Conservation (phyloP, 2,888 invertebrate species). For the Melipona bicolor region DNA sequence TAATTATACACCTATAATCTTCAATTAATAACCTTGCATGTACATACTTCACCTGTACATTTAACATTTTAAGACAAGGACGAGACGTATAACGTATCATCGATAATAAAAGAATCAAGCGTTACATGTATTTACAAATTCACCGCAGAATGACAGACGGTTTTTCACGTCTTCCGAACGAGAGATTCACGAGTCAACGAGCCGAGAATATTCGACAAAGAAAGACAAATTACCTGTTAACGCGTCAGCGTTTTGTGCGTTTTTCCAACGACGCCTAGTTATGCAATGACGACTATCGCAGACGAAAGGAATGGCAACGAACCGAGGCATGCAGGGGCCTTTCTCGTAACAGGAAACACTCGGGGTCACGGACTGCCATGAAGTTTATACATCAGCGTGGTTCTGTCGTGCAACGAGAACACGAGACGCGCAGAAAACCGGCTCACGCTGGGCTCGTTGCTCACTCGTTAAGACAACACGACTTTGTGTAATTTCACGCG, state of each 20-base stretch:
- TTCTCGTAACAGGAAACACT: constrained; percentile 75
- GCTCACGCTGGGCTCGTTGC: constrained; percentile 38
- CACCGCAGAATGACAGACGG: background rate
- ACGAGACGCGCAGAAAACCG: constrained; percentile 54
- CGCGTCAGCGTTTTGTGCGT: background rate
- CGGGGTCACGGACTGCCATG: constrained; percentile 76
- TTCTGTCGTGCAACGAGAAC: constrained; percentile 48
- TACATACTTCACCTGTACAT: background rate
- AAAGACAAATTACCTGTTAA: background rate
- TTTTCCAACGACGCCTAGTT: constrained; percentile 31
- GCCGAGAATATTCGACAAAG: background rate
- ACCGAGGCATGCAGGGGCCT: constrained; percentile 51
- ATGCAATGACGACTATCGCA: constrained; percentile 40
- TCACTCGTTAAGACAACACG: constrained; percentile 59
- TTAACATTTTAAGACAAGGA: background rate
- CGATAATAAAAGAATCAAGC: background rate
- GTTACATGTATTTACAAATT: background rate
- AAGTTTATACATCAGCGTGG: constrained; percentile 49
- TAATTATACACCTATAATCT: no score
- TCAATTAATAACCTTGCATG: no score
- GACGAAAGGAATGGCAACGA: constrained; percentile 48
- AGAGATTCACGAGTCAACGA: background rate
- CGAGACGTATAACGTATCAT: no score
- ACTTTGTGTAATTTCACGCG: constrained; percentile 23
- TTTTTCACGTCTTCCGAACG: background rate